Percentiles rank a stretch among this genome's conserved stretches.
Evolutionary conservation across 2,797 vertebrate genomes (phyloP).

Genomic region (Coreius guichenoti): DNA sequence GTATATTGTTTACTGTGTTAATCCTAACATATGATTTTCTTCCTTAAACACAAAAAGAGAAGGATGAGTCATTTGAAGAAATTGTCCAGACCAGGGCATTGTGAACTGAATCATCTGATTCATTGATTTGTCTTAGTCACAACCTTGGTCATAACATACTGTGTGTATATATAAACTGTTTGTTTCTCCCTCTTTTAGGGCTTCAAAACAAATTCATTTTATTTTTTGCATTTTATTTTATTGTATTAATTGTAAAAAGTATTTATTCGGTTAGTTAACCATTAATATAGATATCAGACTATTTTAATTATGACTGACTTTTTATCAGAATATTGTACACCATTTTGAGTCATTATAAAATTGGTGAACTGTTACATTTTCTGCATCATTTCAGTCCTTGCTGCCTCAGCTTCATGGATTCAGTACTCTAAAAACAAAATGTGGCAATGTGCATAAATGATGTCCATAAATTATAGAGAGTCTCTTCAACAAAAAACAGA

Average conservation of each 20-base stretch:
- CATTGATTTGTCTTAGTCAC: background rate
- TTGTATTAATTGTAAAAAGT: background rate
- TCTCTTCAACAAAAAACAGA: background rate
- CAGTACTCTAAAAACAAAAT: background rate
- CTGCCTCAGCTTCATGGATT: background rate
- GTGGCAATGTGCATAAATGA: background rate
- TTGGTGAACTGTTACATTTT: background rate
- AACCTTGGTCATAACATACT: conserved; percentile 14
- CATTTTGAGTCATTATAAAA: background rate
- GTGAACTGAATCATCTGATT: too few relatives aligned
- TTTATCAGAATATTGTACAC: background rate
- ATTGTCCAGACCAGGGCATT: too few relatives aligned
- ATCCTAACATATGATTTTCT: too few relatives aligned
- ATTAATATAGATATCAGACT: background rate
- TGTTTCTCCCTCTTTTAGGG: background rate
- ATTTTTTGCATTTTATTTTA: background rate
- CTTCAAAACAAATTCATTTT: background rate
- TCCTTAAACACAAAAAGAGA: too few relatives aligned
- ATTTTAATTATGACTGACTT: background rate
- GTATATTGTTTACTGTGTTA: too few relatives aligned
- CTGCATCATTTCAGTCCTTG: background rate
- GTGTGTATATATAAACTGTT: background rate
- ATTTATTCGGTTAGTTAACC: background rate
- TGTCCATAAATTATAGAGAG: background rate
- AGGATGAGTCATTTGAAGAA: too few relatives aligned